Percentiles rank a stretch among this genome's conserved stretches.
Evolutionary conservation across 2,113 vertebrate species (phyloP).

Genomic region (Rattus norvegicus): DNA sequence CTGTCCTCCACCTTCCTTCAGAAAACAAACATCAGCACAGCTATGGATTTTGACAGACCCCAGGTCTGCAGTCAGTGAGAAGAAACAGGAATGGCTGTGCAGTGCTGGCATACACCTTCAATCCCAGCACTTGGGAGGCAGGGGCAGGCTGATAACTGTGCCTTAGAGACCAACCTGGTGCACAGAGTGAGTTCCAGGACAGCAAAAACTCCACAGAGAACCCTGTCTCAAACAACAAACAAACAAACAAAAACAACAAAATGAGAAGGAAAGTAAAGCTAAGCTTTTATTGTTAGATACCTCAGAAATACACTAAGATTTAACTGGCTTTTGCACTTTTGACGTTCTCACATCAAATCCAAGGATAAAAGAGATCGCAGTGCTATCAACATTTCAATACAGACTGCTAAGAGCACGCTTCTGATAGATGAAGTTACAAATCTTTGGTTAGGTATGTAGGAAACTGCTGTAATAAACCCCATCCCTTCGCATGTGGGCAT

Average conservation of each 20-base stretch:
- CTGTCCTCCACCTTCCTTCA: slow-evolving; percentile 14
- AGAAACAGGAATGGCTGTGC: slow-evolving; percentile 66
- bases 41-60: slow-evolving; percentile 29
- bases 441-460: slow-evolving; percentile 11
- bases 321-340: slow-evolving; percentile 67
- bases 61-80: slow-evolving; percentile 70
- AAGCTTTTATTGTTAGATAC: slow-evolving; percentile 72
- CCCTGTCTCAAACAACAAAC: too few relatives aligned
- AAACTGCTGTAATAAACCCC: background rate
- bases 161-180: background rate
- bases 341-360: slow-evolving; percentile 75
- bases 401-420: slow-evolving; percentile 49
- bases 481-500: background rate
- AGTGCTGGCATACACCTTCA: background rate
- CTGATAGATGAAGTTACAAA: slow-evolving; percentile 66
- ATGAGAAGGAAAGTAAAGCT: slow-evolving; percentile 59
- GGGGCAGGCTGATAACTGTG: background rate
- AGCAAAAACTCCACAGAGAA: too few relatives aligned
- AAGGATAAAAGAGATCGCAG: slow-evolving; percentile 78
- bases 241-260: background rate
- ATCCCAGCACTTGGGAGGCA: background rate
- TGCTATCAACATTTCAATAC: slow-evolving; percentile 45
- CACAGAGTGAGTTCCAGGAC: too few relatives aligned
- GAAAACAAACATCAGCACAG: slow-evolving; percentile 28
- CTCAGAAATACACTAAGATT: slow-evolving; percentile 68